Evolutionary conservation across 1,140 invertebrate species (phyloP).

Genomic region (Bombus difficillimus): DNA sequence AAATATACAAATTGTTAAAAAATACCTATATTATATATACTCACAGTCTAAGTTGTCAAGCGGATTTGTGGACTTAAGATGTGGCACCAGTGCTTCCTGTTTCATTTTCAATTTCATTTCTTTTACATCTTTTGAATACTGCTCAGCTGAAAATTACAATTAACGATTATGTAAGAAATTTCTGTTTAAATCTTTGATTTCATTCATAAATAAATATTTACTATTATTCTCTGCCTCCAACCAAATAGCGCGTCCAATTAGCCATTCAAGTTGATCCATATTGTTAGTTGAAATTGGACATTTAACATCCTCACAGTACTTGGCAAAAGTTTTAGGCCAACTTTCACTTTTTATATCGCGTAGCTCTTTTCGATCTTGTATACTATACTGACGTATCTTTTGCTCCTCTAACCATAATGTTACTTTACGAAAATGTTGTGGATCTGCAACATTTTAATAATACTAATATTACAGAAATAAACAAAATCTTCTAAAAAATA

Average conservation of each 20-base stretch:
- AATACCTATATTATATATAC: conserved; percentile 75
- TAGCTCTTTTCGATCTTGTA: conserved; percentile 90
- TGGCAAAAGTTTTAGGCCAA: conserved; percentile 89
- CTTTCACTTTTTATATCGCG: conserved; percentile 85
- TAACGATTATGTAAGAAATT: conserved; percentile 21
- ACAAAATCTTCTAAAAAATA: neutral
- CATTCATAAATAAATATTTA: conserved; percentile 78
- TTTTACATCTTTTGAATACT: conserved; percentile 87
- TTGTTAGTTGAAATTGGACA: conserved; percentile 83
- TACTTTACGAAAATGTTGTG: conserved; percentile 90
- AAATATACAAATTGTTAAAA: neutral
- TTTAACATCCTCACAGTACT: conserved; percentile 90
- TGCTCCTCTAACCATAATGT: conserved; percentile 97
- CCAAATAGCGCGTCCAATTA: conserved; percentile 91
- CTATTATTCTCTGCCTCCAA: conserved; percentile 93
- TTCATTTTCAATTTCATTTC: conserved; percentile 83
- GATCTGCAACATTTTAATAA: conserved; percentile 85
- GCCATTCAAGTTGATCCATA: conserved; percentile 91
- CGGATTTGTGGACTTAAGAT: conserved; percentile 90
- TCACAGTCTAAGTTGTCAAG: conserved; percentile 93
- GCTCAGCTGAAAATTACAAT: conserved; percentile 85
- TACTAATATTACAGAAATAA: neutral
- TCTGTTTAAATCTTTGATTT: conserved; percentile 1
- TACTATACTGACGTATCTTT: conserved; percentile 94
- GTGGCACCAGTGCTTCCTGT: conserved; percentile 84